Evolutionary conservation across 2,113 vertebrate genomes (phyloP).

Genomic region (Sinocyclocheilus anophthalmus): DNA sequence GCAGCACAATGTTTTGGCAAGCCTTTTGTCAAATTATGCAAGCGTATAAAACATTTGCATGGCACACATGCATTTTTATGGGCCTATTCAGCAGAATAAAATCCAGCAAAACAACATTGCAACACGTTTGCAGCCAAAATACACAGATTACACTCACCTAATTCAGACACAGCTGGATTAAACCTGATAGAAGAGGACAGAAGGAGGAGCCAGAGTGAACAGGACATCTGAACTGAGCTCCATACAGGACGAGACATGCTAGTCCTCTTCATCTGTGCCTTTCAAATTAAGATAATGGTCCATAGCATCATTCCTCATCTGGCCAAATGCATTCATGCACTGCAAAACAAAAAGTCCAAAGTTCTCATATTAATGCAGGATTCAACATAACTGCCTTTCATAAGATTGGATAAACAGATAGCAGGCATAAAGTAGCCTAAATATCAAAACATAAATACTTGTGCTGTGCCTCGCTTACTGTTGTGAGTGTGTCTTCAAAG

Average conservation of each 20-base stretch:
- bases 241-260: constrained; percentile 66
- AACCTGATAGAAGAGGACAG: constrained; percentile 60
- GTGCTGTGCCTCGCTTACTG: neutral
- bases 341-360: constrained; percentile 16
- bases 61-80: constrained; percentile 42
- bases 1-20: constrained; percentile 54
- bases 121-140: neutral
- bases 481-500: neutral
- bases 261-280: constrained; percentile 44
- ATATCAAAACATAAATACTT: neutral
- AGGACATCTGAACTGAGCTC: constrained; percentile 64
- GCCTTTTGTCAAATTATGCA: constrained; percentile 61
- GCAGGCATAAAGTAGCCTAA: neutral
- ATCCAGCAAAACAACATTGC: neutral
- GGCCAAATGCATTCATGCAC: constrained; percentile 51
- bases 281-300: constrained; percentile 45
- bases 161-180: constrained; percentile 52
- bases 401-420: too few relatives aligned
- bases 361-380: neutral
- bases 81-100: neutral
- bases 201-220: constrained; percentile 62
- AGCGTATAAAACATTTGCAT: constrained; percentile 59
- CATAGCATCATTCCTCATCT: constrained; percentile 63
- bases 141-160: constrained; percentile 66
- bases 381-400: neutral